These are phyloP conservation scores for Drosophila engyochracea DNA, from an alignment of 2,888 invertebrate species.

Conservation along the genomic window DNA sequence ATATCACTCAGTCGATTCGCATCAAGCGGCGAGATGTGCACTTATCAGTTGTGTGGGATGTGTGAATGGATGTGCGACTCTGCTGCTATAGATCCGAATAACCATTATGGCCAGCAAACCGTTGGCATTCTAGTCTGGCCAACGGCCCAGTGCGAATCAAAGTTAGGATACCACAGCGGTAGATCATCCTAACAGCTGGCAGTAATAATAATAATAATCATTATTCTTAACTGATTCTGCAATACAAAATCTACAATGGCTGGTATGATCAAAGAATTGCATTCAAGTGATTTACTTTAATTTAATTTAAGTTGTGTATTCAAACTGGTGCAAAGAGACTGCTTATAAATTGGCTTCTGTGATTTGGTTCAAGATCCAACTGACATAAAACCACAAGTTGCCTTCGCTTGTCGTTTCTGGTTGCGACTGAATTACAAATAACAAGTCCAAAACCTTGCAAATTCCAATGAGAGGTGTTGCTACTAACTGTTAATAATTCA, in stretches of 20 bases:
- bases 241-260: constrained; percentile 48
- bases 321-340: neutral
- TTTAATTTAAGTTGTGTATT: neutral
- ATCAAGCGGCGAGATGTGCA: constrained; percentile 52
- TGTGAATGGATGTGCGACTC: constrained; percentile 46
- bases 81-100: constrained; percentile 18
- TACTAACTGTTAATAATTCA: neutral
- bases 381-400: constrained; percentile 57
- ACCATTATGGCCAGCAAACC: constrained; percentile 26
- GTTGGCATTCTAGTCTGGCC: constrained; percentile 43
- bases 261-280: constrained; percentile 45
- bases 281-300: neutral
- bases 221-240: neutral
- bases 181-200: constrained; percentile 2
- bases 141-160: constrained; percentile 14
- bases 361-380: constrained; percentile 68
- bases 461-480: neutral
- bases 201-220: neutral
- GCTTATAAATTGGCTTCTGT: constrained; percentile 1
- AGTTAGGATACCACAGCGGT: neutral
- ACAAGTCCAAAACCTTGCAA: constrained; percentile 4
- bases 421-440: constrained; percentile 10
- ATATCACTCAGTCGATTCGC: constrained; percentile 38
- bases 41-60: constrained; percentile 68
- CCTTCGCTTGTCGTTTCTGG: constrained; percentile 36